Evolutionary conservation across 2,797 vertebrate species (phyloP), one percentile per base, ranked within the genome.

Genomic region (Crocidura indochinensis): DNA sequence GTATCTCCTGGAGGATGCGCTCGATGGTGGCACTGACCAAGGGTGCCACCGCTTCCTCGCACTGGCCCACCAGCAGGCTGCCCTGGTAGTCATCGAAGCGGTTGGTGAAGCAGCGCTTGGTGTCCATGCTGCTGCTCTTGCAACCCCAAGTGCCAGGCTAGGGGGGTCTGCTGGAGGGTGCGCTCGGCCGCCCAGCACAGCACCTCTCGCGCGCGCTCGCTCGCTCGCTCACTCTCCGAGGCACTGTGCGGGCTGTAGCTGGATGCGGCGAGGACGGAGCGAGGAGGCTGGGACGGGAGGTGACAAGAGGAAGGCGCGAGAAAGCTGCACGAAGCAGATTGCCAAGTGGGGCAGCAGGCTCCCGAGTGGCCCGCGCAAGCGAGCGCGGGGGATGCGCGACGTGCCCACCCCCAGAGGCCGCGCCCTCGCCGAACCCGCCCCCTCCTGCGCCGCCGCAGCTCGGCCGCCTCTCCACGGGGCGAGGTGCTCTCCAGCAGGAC

Each of bases 51-150:
- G 96, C 93, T 44, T 98, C 98, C 1, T 94, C 96, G 87, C 97
- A 95, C 96, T 98, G 98, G 65, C 97, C 98, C 51, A 96, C 96
- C 84, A 98, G 97, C 95, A 98, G 97, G 96, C 97, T 98, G 77
- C 98, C 98, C 94, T 96, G 97, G 97, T 98, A 98, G 98, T 99
- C 98, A 76, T 98, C 98, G 97, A 98, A 99, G 96, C 98, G 98
- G 97, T 98, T 99, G 51, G 98, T 94, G 93, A 99, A 99, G 97
- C 98, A 98, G 94, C 98, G 98, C 89, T 97, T 97, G 98, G 97
- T 99, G 96, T 98, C 98, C 99, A 99, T 99, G 68, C 94, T 83
- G 81, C 67, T n/a, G 75, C 78, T 67, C 11, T 84, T 67, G 92
- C 26, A 71, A 20, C 60, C 83, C 3, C 87, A 76, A 44, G 62